A percentile compares a stretch with the other conserved stretches of the same genome.
phyloP scores from a whole-genome alignment of 2,113 vertebrate species.

The Jaculus jaculus region DNA sequence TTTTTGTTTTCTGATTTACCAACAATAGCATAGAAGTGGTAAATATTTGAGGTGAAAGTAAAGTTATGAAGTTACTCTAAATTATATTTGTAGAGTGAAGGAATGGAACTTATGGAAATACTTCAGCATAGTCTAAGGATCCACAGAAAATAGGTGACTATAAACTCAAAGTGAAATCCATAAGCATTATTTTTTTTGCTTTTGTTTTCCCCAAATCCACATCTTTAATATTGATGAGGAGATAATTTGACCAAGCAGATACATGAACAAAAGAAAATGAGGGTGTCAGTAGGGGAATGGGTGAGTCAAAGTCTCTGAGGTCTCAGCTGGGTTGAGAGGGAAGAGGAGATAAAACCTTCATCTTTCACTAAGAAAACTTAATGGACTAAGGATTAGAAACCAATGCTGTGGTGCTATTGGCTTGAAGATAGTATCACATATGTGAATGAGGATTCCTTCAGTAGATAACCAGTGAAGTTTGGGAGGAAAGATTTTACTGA shows the following conservation, averaged over 20 bases:
- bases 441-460: neutral
- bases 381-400: neutral
- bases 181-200: neutral
- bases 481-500: neutral
- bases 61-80: neutral
- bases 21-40: neutral
- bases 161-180: slow-evolving; percentile 1
- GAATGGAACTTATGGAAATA: neutral
- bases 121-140: neutral
- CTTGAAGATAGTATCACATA: neutral
- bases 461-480: neutral
- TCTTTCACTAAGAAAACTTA: neutral
- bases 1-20: neutral
- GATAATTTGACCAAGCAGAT: neutral
- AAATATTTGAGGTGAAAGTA: neutral
- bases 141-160: neutral
- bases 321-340: neutral
- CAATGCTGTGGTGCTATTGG: neutral
- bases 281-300: neutral
- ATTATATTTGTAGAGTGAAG: neutral
- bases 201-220: neutral
- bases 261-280: neutral
- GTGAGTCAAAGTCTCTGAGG: neutral
- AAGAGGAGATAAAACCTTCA: neutral
- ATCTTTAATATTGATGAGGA: neutral